Percentiles rank a stretch among this genome's conserved stretches.
Evolutionary conservation across 1,140 invertebrate species (phyloP).

Genomic region (Lethrus apterus): DNA sequence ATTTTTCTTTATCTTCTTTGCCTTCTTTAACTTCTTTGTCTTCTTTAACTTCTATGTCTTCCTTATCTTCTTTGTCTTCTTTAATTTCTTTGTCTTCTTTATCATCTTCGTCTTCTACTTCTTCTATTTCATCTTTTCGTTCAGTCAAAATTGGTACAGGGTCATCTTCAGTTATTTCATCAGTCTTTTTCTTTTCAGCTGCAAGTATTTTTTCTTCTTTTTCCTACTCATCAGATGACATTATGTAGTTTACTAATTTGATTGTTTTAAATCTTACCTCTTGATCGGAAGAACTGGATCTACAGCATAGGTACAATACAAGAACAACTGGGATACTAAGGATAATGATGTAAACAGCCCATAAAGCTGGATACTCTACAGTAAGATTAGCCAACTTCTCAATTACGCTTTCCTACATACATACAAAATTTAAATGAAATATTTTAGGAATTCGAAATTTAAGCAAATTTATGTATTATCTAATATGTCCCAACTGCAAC

Average conservation of each 20-base stretch:
- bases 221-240: constrained; percentile 29
- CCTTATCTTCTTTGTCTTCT: constrained; percentile 30
- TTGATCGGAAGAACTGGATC: constrained; percentile 45
- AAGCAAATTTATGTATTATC: too few relatives aligned
- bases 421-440: neutral
- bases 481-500: constrained; percentile 2
- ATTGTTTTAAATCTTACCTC: constrained; percentile 22
- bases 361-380: constrained; percentile 85
- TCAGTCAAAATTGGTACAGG: constrained; percentile 40
- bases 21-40: constrained; percentile 29
- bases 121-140: constrained; percentile 39
- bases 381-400: constrained; percentile 73
- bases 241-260: constrained; percentile 16
- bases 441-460: too few relatives aligned
- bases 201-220: constrained; percentile 34
- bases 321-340: constrained; percentile 71
- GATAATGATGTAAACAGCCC: constrained; percentile 76
- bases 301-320: constrained; percentile 77
- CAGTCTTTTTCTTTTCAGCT: constrained; percentile 54
- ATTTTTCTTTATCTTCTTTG: constrained; percentile 36
- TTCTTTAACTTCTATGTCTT: constrained; percentile 42
- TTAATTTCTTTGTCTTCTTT: constrained; percentile 33
- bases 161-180: constrained; percentile 47
- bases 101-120: constrained; percentile 47
- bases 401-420: constrained; percentile 68